Evolutionary conservation across 2,888 invertebrate species (phyloP), one percentile per base, ranked within the genome.

Genomic region (Cactoblastis cactorum): DNA sequence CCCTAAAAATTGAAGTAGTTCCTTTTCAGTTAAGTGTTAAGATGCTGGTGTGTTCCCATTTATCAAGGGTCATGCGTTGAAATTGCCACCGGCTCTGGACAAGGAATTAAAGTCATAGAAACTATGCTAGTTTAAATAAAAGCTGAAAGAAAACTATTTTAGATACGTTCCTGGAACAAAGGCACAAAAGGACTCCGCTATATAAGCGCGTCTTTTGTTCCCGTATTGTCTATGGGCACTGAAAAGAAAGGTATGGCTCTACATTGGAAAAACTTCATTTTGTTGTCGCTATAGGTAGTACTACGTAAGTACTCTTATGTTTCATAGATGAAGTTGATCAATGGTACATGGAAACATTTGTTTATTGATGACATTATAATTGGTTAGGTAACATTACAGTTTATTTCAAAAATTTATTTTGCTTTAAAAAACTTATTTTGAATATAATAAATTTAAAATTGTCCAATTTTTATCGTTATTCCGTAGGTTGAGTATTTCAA

Each of bases 131-230:
- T 17, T 34, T 15, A 17, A 17, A 8, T 17, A 18, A 43, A 32
- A 32, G 43, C 28, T 28, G 17, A 11, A 28, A 43, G 12, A 43
- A 22, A 3, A 15, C 22, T 15, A 4, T 28, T 43, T 43, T 43
- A 43, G 28, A 43, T 43, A 28, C 43, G 17, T 32, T 28, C 8
- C 41, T 43, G 17, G 28, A 43, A 43, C 43, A 43, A 43, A 43
- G 28, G 11, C 43, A 43, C 24, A 43, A 43, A 17, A 28, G 38
- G 18, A n/a, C 17, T 28, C 28, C 17, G 28, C 43, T 43, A 15
- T 28, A 28, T 28, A 43, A 43, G 24, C 32, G 5, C 17, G 17
- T 43, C 43, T 43, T 43, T 43, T 43, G 43, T 43, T 43, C 28
- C 14, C 41, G 15, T 17, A 43, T 43, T 43, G 24, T 43, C 17